Percentiles rank a stretch among this genome's conserved stretches.
Evolutionary conservation across 2,888 invertebrate species (phyloP).

Genomic region (Pomacea canaliculata): DNA sequence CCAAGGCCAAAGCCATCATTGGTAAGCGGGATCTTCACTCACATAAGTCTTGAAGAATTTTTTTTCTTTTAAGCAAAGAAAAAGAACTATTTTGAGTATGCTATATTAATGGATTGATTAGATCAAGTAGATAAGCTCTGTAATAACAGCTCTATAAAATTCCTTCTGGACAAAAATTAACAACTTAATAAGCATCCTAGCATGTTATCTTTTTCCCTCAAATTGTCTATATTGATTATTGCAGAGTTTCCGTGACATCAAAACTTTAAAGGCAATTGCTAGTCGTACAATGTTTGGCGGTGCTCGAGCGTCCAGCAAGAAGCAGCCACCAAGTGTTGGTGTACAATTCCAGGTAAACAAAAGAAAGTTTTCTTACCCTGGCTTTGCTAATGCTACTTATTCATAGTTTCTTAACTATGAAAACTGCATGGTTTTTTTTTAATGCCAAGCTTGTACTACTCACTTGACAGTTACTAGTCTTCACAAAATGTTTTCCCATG

Average conservation of each 20-base stretch:
- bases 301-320: constrained; percentile 58
- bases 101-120: too few species aligned
- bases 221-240: too few species aligned
- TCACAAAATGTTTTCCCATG: too few species aligned
- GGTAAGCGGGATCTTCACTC: constrained; percentile 73
- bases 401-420: neutral
- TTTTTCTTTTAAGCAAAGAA: too few species aligned
- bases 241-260: constrained; percentile 81
- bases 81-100: too few species aligned
- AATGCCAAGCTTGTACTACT: neutral
- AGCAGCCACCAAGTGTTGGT: constrained; percentile 88
- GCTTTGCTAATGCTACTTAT: neutral
- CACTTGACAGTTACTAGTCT: too few species aligned
- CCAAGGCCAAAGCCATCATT: constrained; percentile 78
- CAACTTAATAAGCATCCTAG: too few species aligned
- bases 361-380: neutral
- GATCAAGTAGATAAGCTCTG: too few species aligned
- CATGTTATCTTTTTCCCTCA: too few species aligned
- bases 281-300: constrained; percentile 75
- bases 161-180: too few species aligned
- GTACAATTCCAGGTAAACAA: constrained; percentile 81
- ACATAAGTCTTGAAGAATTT: too few species aligned
- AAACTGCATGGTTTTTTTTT: neutral
- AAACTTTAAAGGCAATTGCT: constrained; percentile 91
- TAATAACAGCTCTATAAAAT: too few species aligned